Conservation (phyloP, 2,888 invertebrate genomes). For the Eledone cirrhosa region DNA sequence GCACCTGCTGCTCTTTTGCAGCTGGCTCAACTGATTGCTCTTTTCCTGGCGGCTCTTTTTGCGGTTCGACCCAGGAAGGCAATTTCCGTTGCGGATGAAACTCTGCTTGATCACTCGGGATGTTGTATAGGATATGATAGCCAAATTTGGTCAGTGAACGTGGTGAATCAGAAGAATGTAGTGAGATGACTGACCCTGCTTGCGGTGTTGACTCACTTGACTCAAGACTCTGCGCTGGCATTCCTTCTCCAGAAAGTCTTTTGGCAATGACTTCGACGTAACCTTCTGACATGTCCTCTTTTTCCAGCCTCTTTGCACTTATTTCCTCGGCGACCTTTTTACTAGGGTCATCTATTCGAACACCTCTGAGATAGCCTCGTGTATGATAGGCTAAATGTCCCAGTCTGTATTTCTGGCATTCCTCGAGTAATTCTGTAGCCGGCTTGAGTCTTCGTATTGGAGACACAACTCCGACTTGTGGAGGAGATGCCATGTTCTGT, state of each 20-base stretch:
- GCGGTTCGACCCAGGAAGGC: conserved; percentile 50
- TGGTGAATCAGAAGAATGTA: conserved; percentile 48
- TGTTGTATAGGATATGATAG: conserved; percentile 44
- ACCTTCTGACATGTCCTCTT: conserved; percentile 52
- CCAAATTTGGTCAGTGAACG: conserved; percentile 53
- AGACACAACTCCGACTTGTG: conserved; percentile 44
- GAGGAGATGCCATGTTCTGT: conserved; percentile 28
- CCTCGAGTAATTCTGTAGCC: conserved; percentile 61
- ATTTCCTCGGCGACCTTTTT: conserved; percentile 40
- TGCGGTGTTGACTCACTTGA: conserved; percentile 39
- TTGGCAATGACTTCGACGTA: conserved; percentile 56
- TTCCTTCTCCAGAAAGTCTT: conserved; percentile 56
- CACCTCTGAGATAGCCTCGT: conserved; percentile 54
- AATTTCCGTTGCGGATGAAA: conserved; percentile 39
- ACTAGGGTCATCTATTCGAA: conserved; percentile 46
- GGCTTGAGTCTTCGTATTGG: conserved; percentile 57
- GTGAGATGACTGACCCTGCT: conserved; percentile 39
- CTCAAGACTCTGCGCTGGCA: conserved; percentile 42
- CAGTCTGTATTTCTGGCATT: conserved; percentile 57
- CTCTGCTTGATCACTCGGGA: conserved; percentile 18
- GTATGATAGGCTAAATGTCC: conserved; percentile 55
- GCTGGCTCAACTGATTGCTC: neutral
- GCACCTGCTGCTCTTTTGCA: neutral
- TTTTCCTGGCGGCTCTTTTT: conserved; percentile 19
- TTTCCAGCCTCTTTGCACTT: conserved; percentile 42